Percentiles rank a stretch among this genome's conserved stretches.
phyloP scores from a whole-genome alignment of 2,888 invertebrate genomes.

The Volucella inanis region DNA sequence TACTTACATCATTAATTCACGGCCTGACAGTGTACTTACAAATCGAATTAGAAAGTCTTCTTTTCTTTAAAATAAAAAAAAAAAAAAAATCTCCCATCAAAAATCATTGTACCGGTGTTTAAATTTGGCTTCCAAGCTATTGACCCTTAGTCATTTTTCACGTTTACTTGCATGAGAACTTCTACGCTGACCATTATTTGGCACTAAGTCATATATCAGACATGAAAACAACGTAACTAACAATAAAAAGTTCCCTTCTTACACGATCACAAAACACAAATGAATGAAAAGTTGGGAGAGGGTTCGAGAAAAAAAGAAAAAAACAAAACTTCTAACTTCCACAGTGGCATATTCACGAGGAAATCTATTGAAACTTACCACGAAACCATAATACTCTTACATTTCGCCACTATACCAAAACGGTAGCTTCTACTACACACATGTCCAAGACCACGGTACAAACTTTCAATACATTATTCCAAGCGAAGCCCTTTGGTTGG shows the following conservation, averaged over 20 bases:
- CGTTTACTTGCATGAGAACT: slow-evolving; percentile 10
- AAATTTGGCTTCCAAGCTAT: no score
- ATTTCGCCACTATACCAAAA: slow-evolving; percentile 26
- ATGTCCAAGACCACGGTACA: slow-evolving; percentile 32
- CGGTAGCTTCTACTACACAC: neutral
- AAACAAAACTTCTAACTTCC: slow-evolving; percentile 19
- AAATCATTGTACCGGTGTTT: no score
- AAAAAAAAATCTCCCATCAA: no score
- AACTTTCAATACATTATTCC: slow-evolving; percentile 62
- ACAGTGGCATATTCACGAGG: slow-evolving; percentile 37
- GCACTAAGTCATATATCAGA: slow-evolving; percentile 47
- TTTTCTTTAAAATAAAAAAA: no score
- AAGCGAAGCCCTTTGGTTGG: slow-evolving; percentile 45
- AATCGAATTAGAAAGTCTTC: no score
- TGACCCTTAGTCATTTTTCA: no score
- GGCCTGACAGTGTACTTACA: no score
- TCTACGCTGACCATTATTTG: slow-evolving; percentile 30
- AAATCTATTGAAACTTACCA: slow-evolving; percentile 49
- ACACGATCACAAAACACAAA: slow-evolving; percentile 3
- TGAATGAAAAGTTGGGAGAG: no score
- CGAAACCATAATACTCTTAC: slow-evolving; percentile 55
- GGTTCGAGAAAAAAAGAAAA: slow-evolving; percentile 2
- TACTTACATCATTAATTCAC: no score
- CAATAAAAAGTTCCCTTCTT: slow-evolving; percentile 49
- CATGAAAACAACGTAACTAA: slow-evolving; percentile 27